These are phyloP conservation scores for Sialia sialis DNA, from an alignment of 2,113 vertebrate genomes.

Conservation along the genomic window DNA sequence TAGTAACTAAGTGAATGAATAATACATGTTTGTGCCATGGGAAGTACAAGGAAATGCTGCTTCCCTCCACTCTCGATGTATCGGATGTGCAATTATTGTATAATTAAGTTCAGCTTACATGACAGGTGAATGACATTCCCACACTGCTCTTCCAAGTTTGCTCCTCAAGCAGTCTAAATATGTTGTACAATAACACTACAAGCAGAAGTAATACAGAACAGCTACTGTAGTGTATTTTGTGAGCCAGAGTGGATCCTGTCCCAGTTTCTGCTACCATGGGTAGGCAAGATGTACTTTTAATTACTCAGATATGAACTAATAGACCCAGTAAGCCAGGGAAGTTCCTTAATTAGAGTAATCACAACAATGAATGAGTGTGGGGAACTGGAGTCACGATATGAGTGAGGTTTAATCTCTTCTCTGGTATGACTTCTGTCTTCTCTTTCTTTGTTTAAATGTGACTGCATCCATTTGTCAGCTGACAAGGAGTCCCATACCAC, in stretches of 20 bases:
- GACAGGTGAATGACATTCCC: conserved; percentile 7
- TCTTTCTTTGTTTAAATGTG: conserved; percentile 21
- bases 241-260: neutral
- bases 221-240: neutral
- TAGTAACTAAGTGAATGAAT: conserved; percentile 15
- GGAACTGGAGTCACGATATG: neutral
- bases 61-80: neutral
- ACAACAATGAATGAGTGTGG: neutral
- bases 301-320: neutral
- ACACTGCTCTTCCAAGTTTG: neutral
- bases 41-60: conserved; percentile 4
- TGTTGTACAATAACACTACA: neutral
- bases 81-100: conserved; percentile 19
- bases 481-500: conserved; percentile 5
- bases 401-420: neutral
- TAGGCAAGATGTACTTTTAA: neutral
- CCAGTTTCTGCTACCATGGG: neutral
- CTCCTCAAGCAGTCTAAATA: neutral
- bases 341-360: neutral
- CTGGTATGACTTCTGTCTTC: neutral
- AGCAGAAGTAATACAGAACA: neutral
- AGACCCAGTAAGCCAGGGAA: neutral
- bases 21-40: conserved; percentile 1
- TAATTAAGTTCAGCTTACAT: conserved; percentile 24
- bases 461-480: conserved; percentile 41